Evolutionary conservation across 1,140 invertebrate genomes (phyloP).

Genomic region (Pseudomyrmex gracilis): DNA sequence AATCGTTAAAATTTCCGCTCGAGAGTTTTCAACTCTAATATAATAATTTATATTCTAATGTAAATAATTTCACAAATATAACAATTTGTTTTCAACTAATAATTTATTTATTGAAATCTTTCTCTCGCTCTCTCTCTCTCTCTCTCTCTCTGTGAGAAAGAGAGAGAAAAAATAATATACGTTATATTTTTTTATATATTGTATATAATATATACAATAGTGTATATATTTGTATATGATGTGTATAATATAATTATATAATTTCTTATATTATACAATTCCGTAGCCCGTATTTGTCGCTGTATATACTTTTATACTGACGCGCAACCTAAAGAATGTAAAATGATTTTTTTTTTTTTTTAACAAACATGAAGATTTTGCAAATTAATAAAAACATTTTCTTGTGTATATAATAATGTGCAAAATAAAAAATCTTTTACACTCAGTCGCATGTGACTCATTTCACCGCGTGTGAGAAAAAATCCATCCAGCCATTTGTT

Average conservation of each 20-base stretch:
- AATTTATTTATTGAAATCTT: slow-evolving; percentile 43
- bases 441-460: too few relatives aligned
- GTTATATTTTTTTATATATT: slow-evolving; percentile 52
- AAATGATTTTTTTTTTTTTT: slow-evolving; percentile 10
- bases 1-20: not conserved
- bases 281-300: slow-evolving; percentile 32
- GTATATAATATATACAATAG: slow-evolving; percentile 44
- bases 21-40: too few relatives aligned
- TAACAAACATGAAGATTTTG: slow-evolving; percentile 9
- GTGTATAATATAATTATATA: slow-evolving; percentile 39
- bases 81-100: slow-evolving; percentile 50
- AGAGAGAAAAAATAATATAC: slow-evolving; percentile 23
- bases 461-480: too few relatives aligned
- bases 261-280: slow-evolving; percentile 48
- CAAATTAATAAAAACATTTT: not conserved
- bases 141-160: too few relatives aligned
- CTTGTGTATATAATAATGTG: too few relatives aligned
- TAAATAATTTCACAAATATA: slow-evolving; percentile 49
- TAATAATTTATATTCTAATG: not conserved
- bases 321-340: not conserved
- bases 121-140: too few relatives aligned
- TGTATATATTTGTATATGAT: too few relatives aligned
- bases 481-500: too few relatives aligned
- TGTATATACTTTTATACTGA: slow-evolving; percentile 25
- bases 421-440: too few relatives aligned